Percentiles rank a stretch among this genome's conserved stretches.
Evolutionary conservation across 2,797 vertebrate genomes (phyloP).

Genomic region (Eulemur coronatus): DNA sequence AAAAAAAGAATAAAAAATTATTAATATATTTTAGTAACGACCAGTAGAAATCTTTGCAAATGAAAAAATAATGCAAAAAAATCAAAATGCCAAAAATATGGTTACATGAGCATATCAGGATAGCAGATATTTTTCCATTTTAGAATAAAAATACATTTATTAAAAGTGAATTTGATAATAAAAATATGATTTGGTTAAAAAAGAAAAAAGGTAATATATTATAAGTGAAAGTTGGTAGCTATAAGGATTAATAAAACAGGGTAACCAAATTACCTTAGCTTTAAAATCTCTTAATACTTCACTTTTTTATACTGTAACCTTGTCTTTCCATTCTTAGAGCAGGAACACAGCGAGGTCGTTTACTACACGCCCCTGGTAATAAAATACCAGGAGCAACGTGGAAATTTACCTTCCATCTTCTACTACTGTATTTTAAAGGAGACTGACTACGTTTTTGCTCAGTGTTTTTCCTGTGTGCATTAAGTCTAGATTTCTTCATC

Average conservation of each 20-base stretch:
- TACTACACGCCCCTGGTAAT: not conserved
- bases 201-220: not conserved
- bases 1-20: not conserved
- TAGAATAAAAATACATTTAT: not conserved
- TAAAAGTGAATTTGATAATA: not conserved
- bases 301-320: fast-evolving
- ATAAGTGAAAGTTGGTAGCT: not conserved
- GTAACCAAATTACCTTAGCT: not conserved
- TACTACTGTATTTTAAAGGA: not conserved
- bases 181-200: conserved; percentile 30
- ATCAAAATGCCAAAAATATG: not conserved
- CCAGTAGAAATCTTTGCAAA: not conserved
- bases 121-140: not conserved
- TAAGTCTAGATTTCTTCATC: not conserved
- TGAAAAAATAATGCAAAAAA: conserved; percentile 1
- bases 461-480: not conserved
- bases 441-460: not conserved
- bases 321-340: not conserved
- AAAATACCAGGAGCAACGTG: not conserved
- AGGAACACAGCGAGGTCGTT: not conserved
- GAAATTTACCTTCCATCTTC: not conserved
- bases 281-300: not conserved
- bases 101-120: not conserved
- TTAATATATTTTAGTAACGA: not conserved
- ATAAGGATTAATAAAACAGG: not conserved